phyloP scores from a whole-genome alignment of 64 coral and sea anemone genomes.

The Trachythela sp. region DNA sequence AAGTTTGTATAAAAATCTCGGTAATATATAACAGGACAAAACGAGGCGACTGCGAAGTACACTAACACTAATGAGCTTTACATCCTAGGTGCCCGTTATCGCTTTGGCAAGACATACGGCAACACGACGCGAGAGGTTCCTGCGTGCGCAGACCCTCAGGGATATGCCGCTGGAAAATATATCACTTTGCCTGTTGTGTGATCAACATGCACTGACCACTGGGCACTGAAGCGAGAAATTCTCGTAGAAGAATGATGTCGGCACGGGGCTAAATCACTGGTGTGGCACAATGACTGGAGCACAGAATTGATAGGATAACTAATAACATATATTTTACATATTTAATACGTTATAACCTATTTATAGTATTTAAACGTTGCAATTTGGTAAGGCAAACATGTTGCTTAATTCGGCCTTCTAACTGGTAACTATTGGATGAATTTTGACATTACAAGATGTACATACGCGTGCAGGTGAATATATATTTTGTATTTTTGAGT shows the following conservation, averaged over 20 bases:
- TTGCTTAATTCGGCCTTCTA: no score
- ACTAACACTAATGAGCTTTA: not conserved
- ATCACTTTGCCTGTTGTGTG: not conserved
- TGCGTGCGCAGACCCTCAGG: conserved; percentile 19
- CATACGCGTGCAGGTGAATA: no score
- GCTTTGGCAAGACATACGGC: not conserved
- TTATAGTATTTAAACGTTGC: no score
- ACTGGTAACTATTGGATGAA: no score
- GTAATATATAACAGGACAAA: no score
- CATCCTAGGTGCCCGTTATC: not conserved
- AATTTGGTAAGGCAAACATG: not conserved
- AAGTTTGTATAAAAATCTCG: no score
- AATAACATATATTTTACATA: no score
- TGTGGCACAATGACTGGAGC: not conserved
- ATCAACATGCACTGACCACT: not conserved
- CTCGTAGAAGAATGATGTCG: not conserved
- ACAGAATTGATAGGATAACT: not conserved
- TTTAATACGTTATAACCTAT: no score
- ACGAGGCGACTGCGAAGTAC: not conserved
- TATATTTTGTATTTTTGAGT: no score
- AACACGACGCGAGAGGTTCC: not conserved
- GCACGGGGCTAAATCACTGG: not conserved
- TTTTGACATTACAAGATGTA: not conserved
- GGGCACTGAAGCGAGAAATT: not conserved
- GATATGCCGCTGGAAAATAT: conserved; percentile 8